phyloP scores from a whole-genome alignment of 2,113 vertebrate genomes.

The Pavo muticus region DNA sequence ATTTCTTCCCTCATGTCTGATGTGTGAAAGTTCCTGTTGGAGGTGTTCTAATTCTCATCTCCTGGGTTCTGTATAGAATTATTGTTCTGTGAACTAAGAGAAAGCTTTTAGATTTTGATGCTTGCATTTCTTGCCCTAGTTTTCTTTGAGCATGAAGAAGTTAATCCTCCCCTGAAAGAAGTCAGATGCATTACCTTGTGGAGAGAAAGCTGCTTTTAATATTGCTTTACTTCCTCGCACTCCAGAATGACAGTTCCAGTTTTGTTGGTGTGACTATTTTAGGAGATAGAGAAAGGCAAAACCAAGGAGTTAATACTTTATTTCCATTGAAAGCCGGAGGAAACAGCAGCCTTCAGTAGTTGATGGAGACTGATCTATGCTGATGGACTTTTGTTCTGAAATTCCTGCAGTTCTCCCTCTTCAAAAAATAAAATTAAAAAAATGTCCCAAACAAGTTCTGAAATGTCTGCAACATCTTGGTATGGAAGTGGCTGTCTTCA shows the following conservation, averaged over 20 bases:
- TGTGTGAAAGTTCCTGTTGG: not conserved
- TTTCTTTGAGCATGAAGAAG: conserved; percentile 39
- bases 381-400: not conserved
- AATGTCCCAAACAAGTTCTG: not conserved
- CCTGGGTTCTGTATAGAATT: not conserved
- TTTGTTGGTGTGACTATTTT: not conserved
- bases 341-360: not conserved
- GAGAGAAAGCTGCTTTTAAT: conserved; percentile 12
- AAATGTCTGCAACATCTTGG: not conserved
- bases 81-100: conserved; percentile 4
- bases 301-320: not conserved
- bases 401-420: not conserved
- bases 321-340: not conserved
- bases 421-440: not conserved
- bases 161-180: conserved; percentile 38
- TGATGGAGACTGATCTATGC: not conserved
- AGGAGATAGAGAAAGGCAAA: not conserved
- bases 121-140: conserved; percentile 27
- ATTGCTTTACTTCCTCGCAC: not conserved
- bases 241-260: not conserved
- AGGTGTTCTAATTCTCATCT: not conserved
- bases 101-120: conserved; percentile 24
- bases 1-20: not conserved
- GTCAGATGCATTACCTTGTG: not conserved
- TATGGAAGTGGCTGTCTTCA: not conserved